Conservation (phyloP, 2,888 invertebrate species). For the Cryptosula pallasiana region DNA sequence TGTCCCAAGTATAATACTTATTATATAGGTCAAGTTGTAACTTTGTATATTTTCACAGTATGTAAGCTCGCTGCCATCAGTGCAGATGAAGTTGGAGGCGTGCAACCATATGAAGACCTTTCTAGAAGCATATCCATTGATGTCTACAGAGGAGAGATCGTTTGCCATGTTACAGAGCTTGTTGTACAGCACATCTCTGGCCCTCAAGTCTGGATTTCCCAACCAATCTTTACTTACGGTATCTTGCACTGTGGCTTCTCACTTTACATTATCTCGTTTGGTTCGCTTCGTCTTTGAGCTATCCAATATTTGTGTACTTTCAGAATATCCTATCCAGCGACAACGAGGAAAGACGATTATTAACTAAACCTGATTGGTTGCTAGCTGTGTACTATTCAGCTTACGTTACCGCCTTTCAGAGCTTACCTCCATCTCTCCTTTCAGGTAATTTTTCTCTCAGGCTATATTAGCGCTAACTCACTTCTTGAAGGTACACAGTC, state of each 20-base stretch:
- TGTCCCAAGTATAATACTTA: too few species aligned
- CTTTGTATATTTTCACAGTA: too few species aligned
- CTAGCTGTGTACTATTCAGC: constrained; percentile 12
- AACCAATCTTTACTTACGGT: background rate
- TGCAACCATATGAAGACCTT: constrained; percentile 36
- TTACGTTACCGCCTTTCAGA: background rate
- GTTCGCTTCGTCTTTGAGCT: too few species aligned
- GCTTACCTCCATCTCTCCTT: background rate
- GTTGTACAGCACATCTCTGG: constrained; percentile 38
- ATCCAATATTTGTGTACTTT: too few species aligned
- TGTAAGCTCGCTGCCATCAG: constrained; percentile 33
- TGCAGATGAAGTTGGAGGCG: constrained; percentile 34
- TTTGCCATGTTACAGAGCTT: constrained; percentile 42
- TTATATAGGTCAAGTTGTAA: too few species aligned
- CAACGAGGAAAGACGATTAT: background rate
- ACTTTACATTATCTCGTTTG: too few species aligned
- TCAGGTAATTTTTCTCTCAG: too few species aligned
- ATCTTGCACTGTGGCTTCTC: too few species aligned
- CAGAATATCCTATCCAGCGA: background rate
- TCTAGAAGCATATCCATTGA: constrained; percentile 28
- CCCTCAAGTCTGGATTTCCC: constrained; percentile 35
- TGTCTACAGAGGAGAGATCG: constrained; percentile 31
- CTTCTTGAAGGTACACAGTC: too few species aligned
- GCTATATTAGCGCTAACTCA: too few species aligned
- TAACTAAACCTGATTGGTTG: background rate